These are phyloP conservation scores for Pachyramphus minor DNA, from an alignment of 2,113 vertebrate genomes.

Conservation along the genomic window DNA sequence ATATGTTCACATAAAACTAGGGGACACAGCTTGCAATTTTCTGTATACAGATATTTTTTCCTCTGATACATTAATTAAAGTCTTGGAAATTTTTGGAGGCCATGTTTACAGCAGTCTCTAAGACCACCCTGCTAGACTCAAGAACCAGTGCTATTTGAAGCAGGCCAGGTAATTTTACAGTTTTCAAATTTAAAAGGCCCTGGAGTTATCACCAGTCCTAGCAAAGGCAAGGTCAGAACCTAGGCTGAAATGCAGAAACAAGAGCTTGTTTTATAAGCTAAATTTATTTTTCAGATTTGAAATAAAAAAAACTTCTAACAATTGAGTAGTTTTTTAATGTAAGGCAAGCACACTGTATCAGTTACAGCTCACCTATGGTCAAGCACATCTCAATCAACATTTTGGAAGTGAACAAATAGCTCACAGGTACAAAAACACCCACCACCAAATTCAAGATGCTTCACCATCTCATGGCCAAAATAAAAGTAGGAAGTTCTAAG, in stretches of 20 bases:
- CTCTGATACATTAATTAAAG: not conserved
- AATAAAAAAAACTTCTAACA: not conserved
- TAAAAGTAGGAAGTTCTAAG: not conserved
- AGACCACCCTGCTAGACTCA: not conserved
- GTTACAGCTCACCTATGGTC: not conserved
- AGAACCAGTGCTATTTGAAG: not conserved
- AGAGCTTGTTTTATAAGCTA: not conserved
- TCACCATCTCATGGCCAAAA: not conserved
- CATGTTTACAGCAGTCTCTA: not conserved
- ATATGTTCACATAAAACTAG: not conserved
- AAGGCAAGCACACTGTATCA: conserved; percentile 2
- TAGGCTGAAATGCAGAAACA: not conserved
- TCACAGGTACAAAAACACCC: not conserved
- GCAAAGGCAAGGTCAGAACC: not conserved
- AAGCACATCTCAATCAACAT: too few species aligned
- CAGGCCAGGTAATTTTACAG: not conserved
- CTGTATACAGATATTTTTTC: not conserved
- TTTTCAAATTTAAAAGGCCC: not conserved
- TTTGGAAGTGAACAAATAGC: not conserved
- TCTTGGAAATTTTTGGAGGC: not conserved
- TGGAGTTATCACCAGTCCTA: not conserved
- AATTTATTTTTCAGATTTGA: conserved; percentile 11
- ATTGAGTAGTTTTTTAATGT: not conserved
- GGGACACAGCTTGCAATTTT: not conserved
- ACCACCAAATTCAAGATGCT: not conserved